Percentiles rank a stretch among this genome's conserved stretches.
Conservation (phyloP, 2,113 vertebrate species). For the Cryptotis parvus region DNA sequence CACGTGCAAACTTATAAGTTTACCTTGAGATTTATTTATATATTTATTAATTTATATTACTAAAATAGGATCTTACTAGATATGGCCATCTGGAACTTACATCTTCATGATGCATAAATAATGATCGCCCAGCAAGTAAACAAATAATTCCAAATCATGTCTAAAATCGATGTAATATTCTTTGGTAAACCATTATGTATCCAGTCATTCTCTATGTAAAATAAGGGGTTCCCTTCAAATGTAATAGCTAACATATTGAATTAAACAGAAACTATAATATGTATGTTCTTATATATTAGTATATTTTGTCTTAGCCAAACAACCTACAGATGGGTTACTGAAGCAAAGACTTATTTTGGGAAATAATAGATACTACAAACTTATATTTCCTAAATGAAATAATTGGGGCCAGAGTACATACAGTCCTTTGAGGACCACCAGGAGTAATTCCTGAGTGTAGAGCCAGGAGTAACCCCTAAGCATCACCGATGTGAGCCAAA, state of each 20-base stretch:
- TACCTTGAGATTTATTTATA: not conserved
- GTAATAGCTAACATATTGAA: constrained; percentile 12
- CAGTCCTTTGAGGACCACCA: too few relatives aligned
- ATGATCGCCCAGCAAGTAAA: not conserved
- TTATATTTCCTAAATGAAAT: constrained; percentile 31
- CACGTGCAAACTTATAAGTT: not conserved
- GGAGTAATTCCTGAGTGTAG: too few relatives aligned
- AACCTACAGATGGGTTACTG: not conserved
- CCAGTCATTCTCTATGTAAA: constrained; percentile 3
- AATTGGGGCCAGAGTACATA: too few relatives aligned
- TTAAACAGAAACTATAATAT: not conserved
- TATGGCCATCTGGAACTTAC: not conserved
- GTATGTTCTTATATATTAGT: not conserved
- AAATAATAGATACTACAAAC: not conserved
- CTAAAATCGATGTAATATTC: too few relatives aligned
- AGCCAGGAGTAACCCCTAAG: too few relatives aligned
- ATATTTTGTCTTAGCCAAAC: constrained; percentile 1
- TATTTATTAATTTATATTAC: constrained; percentile 28
- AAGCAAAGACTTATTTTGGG: constrained; percentile 30
- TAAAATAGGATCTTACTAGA: constrained; percentile 16
- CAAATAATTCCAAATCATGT: not conserved
- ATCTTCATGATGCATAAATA: not conserved
- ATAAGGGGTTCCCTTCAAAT: constrained; percentile 9
- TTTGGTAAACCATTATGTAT: not conserved
- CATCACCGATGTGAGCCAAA: too few relatives aligned